Evolutionary conservation across 2,888 invertebrate genomes (phyloP).

Genomic region (Cryptus armator): DNA sequence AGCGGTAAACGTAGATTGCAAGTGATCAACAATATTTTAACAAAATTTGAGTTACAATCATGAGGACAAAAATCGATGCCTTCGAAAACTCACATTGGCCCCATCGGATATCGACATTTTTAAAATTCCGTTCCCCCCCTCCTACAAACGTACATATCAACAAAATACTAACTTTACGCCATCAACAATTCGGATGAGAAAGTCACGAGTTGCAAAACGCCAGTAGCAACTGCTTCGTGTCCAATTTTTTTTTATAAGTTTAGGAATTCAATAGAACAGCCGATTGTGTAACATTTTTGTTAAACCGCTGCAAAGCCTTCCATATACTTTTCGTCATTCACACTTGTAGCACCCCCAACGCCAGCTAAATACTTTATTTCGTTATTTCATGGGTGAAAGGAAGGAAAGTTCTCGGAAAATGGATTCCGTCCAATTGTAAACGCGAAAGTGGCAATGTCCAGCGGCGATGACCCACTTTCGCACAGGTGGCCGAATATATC

Average conservation of each 20-base stretch:
- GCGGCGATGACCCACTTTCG: slow-evolving; percentile 37
- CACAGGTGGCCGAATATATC: slow-evolving; percentile 17
- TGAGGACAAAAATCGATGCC: too few relatives aligned
- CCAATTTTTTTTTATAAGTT: not conserved
- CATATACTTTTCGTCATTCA: not conserved
- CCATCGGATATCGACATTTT: too few relatives aligned
- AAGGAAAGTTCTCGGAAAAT: not conserved
- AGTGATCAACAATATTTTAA: too few relatives aligned
- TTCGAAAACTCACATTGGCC: too few relatives aligned
- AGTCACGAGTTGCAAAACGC: too few relatives aligned
- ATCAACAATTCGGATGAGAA: too few relatives aligned
- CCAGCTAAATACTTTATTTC: not conserved
- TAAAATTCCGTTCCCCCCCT: too few relatives aligned
- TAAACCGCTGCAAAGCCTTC: not conserved
- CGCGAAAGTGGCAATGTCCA: slow-evolving; percentile 11
- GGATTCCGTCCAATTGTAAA: slow-evolving; percentile 6
- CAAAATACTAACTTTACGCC: too few relatives aligned
- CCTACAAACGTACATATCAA: too few relatives aligned
- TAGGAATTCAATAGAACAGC: not conserved
- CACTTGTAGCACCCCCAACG: not conserved
- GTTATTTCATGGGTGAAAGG: not conserved
- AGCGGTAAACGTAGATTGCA: too few relatives aligned
- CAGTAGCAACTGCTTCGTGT: too few relatives aligned
- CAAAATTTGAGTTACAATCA: too few relatives aligned
- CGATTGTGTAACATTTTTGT: not conserved